phyloP scores from a whole-genome alignment of 2,888 invertebrate genomes.

The Napeogenes sylphis region DNA sequence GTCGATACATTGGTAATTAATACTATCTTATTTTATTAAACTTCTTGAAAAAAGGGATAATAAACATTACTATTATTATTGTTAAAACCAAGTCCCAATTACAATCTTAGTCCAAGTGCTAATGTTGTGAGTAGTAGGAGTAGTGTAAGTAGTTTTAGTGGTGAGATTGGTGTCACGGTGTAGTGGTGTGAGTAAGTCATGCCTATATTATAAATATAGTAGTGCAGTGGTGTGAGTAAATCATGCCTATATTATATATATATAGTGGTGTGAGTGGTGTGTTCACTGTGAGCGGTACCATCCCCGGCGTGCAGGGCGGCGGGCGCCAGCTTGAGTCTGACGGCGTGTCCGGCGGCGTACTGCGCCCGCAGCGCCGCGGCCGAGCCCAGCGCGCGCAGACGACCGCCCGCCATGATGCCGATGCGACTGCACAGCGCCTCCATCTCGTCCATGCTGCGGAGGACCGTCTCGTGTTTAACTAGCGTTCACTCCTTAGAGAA shows the following conservation, averaged over 20 bases:
- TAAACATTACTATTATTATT: too few relatives aligned
- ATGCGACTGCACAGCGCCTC: slow-evolving; percentile 87
- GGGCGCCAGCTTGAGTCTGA: slow-evolving; percentile 46
- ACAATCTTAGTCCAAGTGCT: too few relatives aligned
- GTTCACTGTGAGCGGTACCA: slow-evolving; percentile 3
- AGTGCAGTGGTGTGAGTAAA: neutral
- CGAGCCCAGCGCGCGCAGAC: slow-evolving; percentile 84
- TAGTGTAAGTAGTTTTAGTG: too few relatives aligned
- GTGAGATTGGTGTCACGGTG: too few relatives aligned
- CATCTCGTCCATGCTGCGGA: slow-evolving; percentile 90
- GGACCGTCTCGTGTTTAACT: neutral
- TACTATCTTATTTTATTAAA: too few relatives aligned
- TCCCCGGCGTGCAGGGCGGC: slow-evolving; percentile 9
- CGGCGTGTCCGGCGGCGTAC: slow-evolving; percentile 80
- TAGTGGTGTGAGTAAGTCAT: neutral
- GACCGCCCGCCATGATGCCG: slow-evolving; percentile 86
- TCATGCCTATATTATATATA: neutral
- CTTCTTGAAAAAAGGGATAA: too few relatives aligned
- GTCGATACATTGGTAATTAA: too few relatives aligned
- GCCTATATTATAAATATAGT: neutral
- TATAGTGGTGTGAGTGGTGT: neutral
- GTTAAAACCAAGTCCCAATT: too few relatives aligned
- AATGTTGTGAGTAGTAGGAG: too few relatives aligned
- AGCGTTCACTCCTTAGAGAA: neutral
- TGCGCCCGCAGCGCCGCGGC: slow-evolving; percentile 84